Base-by-base conservation (phyloP, 2,888 invertebrate species). In the Odontocerum albicorne region DNA sequence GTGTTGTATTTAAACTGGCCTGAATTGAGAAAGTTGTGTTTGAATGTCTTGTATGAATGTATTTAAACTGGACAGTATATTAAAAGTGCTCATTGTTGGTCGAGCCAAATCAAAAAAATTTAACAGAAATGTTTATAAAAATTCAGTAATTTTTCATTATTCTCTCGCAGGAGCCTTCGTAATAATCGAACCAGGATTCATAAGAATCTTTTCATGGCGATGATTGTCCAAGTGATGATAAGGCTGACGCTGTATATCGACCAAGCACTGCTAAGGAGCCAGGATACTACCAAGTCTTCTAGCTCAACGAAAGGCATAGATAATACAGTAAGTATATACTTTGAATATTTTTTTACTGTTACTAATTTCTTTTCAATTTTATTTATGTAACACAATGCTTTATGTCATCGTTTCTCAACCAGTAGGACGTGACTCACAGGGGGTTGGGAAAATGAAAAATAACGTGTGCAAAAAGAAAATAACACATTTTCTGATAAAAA, bases 131-230 rank as follows among this genome's bases (percentile, higher is more conserved):
- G 27, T 27, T n/a, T n/a, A 27, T n/a, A n/a, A n/a, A n/a, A n/a
- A n/a, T n/a, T n/a, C n/a, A n/a, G n/a, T 12, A 6, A 17, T 8
- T 35, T 16, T 31, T 12, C 4, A 16, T 2, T 8, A 15, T 50
- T 39, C 55, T 15, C 62, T 70, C 72, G 3, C 72, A 91, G 90
- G 66, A 84, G 86, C 40, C 71, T 95, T 40, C 81, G 86, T 55
- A 94, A 93, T 68, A 87, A 86, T 65, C 81, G 93, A 43, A 94
- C 92, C 0, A 82, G 87, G 64, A 93, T 92, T 63, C 96, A 91
- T 72, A 89, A 87, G 71, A 90, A 90, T 70, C 79, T 92, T 50
- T 95, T 91, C 71, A 77, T 85, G 33, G 90, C 93, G 1, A 90
- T 93, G 80, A 79, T 89, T 50, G 75, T 88, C 56, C 89, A 90